Evolutionary conservation across 1,140 invertebrate species (phyloP), one percentile per base, ranked within the genome.

Genomic region (Diploscapter pachys): DNA sequence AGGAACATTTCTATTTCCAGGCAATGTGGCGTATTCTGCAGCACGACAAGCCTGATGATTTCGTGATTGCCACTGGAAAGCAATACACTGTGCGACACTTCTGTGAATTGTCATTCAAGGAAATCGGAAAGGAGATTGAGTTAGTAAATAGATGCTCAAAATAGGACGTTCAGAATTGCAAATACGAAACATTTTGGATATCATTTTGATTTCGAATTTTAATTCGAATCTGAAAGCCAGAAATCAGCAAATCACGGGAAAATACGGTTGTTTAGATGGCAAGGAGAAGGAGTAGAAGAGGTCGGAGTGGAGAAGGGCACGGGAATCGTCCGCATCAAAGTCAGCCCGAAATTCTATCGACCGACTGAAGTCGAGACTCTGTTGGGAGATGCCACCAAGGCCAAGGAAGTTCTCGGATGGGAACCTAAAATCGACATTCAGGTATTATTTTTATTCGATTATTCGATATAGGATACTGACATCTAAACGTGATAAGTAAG

Each of bases 11-110:
- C 31, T 31, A 31, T 82, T 86, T 87, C 4, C 83, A 95, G 92
- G 96, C 95, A 8, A 99, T 99, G 97, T 99, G 96, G 96, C 86
- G 96, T 83, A 99, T 99, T 93, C 88, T 99, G n/a, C 97, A 99
- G 86, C 92, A 93, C 86, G 90, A 94, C 0, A 87, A 88, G 62
- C 92, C 96, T 0, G 92, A 98, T 65, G 96, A 99, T 88, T 99
- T 92, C 89, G 96, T 99, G 2, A 95, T 99, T 80, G 94, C 96
- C 3, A 98, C 95, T 3, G 95, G 95, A 13, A 92, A 96, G 87
- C 90, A 91, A 4, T 94, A 96, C 86, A 97, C 93, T 87, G 96
- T 99, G 1, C 88, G 93, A 59, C 93, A 99, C 88, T 99, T 99
- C 89, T 93, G 98, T 0, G 93, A 96, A 87, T 90, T 89, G 50